Conservation (phyloP, 1,140 invertebrate species). For the Cryptotermes secundus region DNA sequence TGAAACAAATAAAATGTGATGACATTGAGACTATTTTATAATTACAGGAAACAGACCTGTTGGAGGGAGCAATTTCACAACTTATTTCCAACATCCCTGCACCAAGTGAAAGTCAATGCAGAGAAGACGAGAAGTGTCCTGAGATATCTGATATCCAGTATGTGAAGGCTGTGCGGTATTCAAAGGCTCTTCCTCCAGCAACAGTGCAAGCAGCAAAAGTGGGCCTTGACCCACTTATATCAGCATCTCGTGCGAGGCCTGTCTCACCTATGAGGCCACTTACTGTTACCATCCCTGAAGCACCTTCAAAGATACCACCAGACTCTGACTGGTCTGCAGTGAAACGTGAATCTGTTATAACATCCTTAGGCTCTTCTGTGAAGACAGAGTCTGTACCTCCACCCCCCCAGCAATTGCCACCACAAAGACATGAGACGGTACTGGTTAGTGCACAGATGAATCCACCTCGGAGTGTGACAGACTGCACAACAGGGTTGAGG, state of each 20-base stretch:
- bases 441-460: neutral
- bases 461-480: neutral
- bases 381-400: neutral
- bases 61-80: constrained; percentile 65
- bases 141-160: constrained; percentile 45
- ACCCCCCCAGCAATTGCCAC: neutral
- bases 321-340: neutral
- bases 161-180: constrained; percentile 46
- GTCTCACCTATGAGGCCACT: neutral
- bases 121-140: constrained; percentile 42
- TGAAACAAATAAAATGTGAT: too few relatives aligned
- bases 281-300: neutral
- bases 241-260: neutral
- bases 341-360: neutral
- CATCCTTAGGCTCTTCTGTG: neutral
- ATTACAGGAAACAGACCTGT: constrained; percentile 42
- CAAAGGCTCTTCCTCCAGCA: constrained; percentile 45
- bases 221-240: constrained; percentile 32
- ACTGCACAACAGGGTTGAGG: neutral
- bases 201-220: constrained; percentile 44
- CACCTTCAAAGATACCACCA: constrained; percentile 1
- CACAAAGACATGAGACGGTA: neutral
- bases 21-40: neutral
- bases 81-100: constrained; percentile 66
- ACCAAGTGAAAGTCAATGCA: constrained; percentile 37